Conservation (phyloP, 2,797 vertebrate genomes). For the Typhlichthys eigenmanni region DNA sequence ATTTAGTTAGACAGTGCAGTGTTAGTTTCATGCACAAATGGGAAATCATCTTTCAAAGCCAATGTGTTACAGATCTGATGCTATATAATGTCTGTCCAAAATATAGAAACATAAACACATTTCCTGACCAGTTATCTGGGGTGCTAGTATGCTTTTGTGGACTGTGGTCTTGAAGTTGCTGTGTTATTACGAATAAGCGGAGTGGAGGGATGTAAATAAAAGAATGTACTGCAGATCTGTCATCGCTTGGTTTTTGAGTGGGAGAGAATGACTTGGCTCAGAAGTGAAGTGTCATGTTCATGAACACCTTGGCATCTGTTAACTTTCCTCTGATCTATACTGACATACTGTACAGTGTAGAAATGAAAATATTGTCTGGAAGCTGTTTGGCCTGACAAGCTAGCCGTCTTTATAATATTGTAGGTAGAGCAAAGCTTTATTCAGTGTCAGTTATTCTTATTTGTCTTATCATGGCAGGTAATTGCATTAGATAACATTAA, state of each 20-base stretch:
- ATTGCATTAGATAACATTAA: no score
- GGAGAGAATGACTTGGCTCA: background rate
- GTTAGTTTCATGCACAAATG: background rate
- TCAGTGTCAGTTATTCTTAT: no score
- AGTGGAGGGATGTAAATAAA: constrained; percentile 80
- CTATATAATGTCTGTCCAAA: background rate
- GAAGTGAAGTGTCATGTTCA: background rate
- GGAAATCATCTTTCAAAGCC: background rate
- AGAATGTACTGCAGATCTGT: constrained; percentile 61
- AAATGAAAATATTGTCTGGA: no score
- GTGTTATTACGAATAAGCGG: constrained; percentile 46
- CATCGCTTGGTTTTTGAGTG: constrained; percentile 34
- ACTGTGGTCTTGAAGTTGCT: constrained; percentile 47
- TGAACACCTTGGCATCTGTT: no score
- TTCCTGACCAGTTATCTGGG: constrained; percentile 18
- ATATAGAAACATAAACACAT: background rate
- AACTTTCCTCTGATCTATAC: no score
- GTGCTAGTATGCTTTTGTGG: constrained; percentile 36
- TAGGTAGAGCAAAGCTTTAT: no score
- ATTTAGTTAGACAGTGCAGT: background rate
- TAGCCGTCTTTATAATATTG: no score
- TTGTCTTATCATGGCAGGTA: no score
- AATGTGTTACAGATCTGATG: constrained; percentile 6
- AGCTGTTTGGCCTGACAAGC: no score
- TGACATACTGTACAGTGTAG: no score